phyloP scores from a whole-genome alignment of 2,113 vertebrate species.

The Galeopterus variegatus region DNA sequence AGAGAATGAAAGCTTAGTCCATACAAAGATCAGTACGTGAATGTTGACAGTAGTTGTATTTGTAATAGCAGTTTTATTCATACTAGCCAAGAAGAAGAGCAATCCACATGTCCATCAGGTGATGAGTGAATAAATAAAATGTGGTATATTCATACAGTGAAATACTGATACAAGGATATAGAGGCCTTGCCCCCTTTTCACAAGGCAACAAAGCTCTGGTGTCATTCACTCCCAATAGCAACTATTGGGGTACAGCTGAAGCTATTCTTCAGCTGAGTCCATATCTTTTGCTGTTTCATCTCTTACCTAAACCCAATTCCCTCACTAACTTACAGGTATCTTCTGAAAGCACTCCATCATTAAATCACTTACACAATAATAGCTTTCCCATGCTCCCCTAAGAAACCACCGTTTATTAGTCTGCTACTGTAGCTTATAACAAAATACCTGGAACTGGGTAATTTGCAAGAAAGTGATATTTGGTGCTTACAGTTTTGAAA shows the following conservation, averaged over 20 bases:
- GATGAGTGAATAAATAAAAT: background rate
- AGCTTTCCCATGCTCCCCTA: background rate
- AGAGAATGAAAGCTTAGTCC: background rate
- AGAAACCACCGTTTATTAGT: background rate
- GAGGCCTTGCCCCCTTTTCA: background rate
- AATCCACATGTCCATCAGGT: background rate
- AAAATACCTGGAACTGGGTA: too few species aligned
- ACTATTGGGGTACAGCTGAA: background rate
- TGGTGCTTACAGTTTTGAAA: too few species aligned
- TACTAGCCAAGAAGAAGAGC: background rate
- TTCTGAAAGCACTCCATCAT: background rate
- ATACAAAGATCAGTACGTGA: background rate
- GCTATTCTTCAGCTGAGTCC: background rate
- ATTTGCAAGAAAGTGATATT: too few species aligned
- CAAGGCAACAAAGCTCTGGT: background rate
- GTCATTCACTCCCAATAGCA: background rate
- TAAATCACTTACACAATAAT: background rate
- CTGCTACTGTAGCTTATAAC: too few species aligned
- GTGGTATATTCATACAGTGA: background rate
- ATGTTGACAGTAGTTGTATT: background rate
- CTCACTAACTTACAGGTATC: background rate
- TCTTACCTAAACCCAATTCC: background rate
- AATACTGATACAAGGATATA: background rate
- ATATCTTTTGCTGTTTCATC: background rate
- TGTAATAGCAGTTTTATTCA: background rate